Evolutionary conservation across 1,140 invertebrate genomes (phyloP), one percentile per base, ranked within the genome.

Genomic region (Drosophila trapezifrons): DNA sequence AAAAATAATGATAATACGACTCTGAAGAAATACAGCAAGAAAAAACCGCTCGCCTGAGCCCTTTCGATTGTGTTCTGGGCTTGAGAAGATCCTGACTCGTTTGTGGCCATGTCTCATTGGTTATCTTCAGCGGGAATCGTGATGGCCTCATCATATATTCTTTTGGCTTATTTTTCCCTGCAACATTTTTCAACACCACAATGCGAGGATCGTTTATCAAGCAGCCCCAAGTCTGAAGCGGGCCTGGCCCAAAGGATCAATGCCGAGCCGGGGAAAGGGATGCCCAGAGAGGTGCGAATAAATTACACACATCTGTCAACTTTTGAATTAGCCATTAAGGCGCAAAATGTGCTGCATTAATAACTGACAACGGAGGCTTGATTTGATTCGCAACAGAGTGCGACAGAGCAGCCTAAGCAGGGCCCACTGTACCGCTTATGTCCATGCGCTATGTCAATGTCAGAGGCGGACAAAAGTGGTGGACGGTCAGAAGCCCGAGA

Each of bases 281-380:
- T 47, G 43, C 18, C 49, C 22, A 22, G 45, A 59, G 55, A 70
- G 76, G 65, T 76, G 71, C 70, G 79, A 85, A 87, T 91, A 90
- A 91, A 90, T 91, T 91, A 91, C 81, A 82, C 87, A 90, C 90
- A 90, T 91, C 90, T 91, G 90, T 91, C 90, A 91, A 84, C 85
- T 85, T 85, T 90, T 91, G 89, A 91, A 91, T 91, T 91, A 78
- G 78, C 90, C 89, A 91, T 91, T 91, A 91, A 91, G 87, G 82
- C 82, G 66, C 85, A 90, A 91, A 91, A 90, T 91, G 91, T 85
- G 90, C 85, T 83, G 84, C 87, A 91, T 91, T 91, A 91, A 91
- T 91, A 91, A 85, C 90, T 91, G 90, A 87, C 90, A 90, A 62
- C 35, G 63, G 63, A 70, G 66, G 57, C 72, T 66, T 75, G 83